phyloP scores from a whole-genome alignment of 2,113 vertebrate genomes.

The Cardinalis cardinalis region DNA sequence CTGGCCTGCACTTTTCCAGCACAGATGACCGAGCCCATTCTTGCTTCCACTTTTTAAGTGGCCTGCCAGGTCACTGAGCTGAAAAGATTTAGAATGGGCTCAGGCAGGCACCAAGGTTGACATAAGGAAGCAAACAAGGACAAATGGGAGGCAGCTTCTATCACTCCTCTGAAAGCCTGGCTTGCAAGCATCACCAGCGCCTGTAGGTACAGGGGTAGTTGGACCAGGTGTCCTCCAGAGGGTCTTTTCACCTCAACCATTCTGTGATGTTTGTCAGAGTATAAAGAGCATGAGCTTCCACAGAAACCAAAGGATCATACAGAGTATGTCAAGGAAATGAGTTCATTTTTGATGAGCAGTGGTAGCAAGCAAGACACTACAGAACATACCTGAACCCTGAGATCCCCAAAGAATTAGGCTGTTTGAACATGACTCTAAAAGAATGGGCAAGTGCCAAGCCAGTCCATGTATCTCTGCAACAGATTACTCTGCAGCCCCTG shows the following conservation, averaged over 20 bases:
- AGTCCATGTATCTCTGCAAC: background rate
- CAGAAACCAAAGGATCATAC: background rate
- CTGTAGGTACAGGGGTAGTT: background rate
- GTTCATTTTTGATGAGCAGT: background rate
- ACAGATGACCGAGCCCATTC: background rate
- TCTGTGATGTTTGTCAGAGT: background rate
- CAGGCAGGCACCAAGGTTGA: background rate
- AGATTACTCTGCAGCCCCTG: background rate
- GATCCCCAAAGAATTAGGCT: background rate
- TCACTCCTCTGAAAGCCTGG: background rate
- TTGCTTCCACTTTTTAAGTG: background rate
- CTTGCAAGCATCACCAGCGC: background rate
- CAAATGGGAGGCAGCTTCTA: background rate
- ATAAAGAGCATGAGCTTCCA: background rate
- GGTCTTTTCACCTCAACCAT: background rate
- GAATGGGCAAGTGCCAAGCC: background rate
- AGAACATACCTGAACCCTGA: background rate
- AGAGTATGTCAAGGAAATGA: background rate
- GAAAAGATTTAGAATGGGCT: background rate
- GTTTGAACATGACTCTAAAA: background rate
- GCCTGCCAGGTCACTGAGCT: background rate
- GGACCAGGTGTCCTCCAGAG: background rate
- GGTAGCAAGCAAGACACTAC: background rate
- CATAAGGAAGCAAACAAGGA: background rate
- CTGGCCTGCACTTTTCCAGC: background rate